These are phyloP conservation scores for Halichondria panicea DNA, from an alignment of 37 sponge, comb jelly and placozoan species.

Conservation along the genomic window DNA sequence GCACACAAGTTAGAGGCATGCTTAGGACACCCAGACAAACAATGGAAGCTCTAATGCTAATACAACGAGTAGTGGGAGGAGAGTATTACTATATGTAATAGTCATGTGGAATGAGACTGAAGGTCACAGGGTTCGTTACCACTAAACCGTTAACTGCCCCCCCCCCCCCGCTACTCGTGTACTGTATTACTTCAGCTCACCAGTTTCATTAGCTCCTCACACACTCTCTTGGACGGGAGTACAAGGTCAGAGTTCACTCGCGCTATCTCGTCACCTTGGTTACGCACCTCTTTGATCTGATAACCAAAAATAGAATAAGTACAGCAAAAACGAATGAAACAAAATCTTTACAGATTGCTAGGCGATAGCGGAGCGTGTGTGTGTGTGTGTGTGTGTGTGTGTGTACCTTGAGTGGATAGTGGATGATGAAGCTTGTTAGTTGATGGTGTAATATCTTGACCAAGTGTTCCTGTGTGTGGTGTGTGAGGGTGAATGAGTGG, in stretches of 20 bases:
- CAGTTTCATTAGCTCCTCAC: conserved; percentile 78
- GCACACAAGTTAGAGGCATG: no score
- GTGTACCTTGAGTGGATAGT: conserved; percentile 36
- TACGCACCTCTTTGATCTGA: conserved; percentile 62
- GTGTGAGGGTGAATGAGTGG: no score
- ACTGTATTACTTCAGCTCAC: conserved; percentile 16
- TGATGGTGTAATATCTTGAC: conserved; percentile 60
- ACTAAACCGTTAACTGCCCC: no score
- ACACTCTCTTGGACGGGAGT: conserved; percentile 10
- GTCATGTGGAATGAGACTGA: no score
- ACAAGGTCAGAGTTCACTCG: conserved; percentile 5
- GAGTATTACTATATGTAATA: no score
- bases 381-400: conserved; percentile 9
- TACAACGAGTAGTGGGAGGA: no score
- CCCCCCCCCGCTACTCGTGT: no score
- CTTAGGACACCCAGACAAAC: no score
- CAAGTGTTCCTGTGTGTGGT: no score
- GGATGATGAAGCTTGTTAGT: conserved; percentile 69
- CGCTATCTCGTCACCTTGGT: conserved; percentile 63
- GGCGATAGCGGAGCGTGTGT: background rate
- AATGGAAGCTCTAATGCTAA: no score
- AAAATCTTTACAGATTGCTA: no score
- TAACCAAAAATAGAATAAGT: background rate
- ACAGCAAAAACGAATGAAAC: conserved; percentile 5
- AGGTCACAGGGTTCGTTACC: no score